Evolutionary conservation across 2,888 invertebrate genomes (phyloP), one percentile per base, ranked within the genome.

Genomic region (Sisyra terminalis): DNA sequence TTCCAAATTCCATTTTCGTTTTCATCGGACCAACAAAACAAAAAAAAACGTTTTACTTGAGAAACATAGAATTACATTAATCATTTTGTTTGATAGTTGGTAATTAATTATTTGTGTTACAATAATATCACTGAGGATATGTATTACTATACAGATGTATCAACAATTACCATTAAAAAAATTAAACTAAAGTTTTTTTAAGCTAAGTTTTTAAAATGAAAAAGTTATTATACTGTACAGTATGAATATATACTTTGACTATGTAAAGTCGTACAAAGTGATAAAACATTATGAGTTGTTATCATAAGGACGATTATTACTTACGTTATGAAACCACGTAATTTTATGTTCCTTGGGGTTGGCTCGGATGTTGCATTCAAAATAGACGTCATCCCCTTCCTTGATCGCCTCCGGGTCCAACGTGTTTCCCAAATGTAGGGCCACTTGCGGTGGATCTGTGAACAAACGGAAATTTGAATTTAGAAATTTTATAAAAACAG

Each of bases 331-430:
- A 53, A 71, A 75, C 83, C 83, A 83, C 48, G 75, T 74, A 53
- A 83, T 81, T 56, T 78, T 77, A 57, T 78, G 76, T 54, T 79
- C 75, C 55, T 73, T 74, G 36, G 83, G 83, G 62, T 81, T 81
- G 42, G 82, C 78, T 53, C 73, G 71, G 53, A 82, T 78, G 63
- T 77, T 75, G 60, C 83, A 83, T 61, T 83, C 82, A 57, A 83
- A 82, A 62, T 82, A 83, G 43, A 81, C 81, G 57, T 82, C 82
- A 55, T 80, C 82, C 47, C 80, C 81, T 61, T 82, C 81, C 57
- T 82, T 83, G 53, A 83, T 83, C 57, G 80, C 76, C 52, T 78
- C 75, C 36, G 81, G 75, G 52, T 80, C 78, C 50, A 83, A 65
- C 36, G 80, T 81, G 54, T 75, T 79, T 49, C 83, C 83, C 51